Evolutionary conservation across 1,140 invertebrate species (phyloP).

Genomic region (Gerris buenoi): DNA sequence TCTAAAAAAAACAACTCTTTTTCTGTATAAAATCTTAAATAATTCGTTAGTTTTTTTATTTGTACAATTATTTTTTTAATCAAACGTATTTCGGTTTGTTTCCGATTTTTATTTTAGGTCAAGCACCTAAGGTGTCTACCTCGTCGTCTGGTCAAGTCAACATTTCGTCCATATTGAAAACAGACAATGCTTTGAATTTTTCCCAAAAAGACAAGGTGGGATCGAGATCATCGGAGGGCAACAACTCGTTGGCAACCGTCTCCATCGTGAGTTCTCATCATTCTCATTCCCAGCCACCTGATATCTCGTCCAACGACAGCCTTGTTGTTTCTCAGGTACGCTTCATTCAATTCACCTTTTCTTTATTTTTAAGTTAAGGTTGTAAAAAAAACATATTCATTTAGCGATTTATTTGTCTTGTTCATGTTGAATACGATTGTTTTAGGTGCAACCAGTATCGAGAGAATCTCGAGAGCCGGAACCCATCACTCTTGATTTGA

Average conservation of each 20-base stretch:
- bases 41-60: too few species aligned
- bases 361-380: neutral
- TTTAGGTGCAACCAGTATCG: slow-evolving; percentile 21
- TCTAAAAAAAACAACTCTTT: too few species aligned
- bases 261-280: slow-evolving; percentile 43
- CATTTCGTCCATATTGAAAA: slow-evolving; percentile 47
- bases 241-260: slow-evolving; percentile 40
- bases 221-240: neutral
- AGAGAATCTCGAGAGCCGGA: slow-evolving; percentile 32
- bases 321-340: slow-evolving; percentile 26
- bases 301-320: slow-evolving; percentile 24
- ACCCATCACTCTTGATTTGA: slow-evolving; percentile 57
- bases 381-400: too few species aligned
- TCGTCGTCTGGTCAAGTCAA: slow-evolving; percentile 35
- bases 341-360: neutral
- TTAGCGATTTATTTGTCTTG: neutral
- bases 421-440: neutral
- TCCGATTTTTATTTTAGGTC: slow-evolving; percentile 15
- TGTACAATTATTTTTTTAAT: neutral
- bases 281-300: slow-evolving; percentile 21
- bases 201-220: slow-evolving; percentile 10
- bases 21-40: too few species aligned
- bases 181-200: slow-evolving; percentile 27
- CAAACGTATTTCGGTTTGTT: slow-evolving; percentile 8
- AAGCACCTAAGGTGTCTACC: slow-evolving; percentile 25